phyloP scores from a whole-genome alignment of 1,140 invertebrate species.

The Mercenaria mercenaria region DNA sequence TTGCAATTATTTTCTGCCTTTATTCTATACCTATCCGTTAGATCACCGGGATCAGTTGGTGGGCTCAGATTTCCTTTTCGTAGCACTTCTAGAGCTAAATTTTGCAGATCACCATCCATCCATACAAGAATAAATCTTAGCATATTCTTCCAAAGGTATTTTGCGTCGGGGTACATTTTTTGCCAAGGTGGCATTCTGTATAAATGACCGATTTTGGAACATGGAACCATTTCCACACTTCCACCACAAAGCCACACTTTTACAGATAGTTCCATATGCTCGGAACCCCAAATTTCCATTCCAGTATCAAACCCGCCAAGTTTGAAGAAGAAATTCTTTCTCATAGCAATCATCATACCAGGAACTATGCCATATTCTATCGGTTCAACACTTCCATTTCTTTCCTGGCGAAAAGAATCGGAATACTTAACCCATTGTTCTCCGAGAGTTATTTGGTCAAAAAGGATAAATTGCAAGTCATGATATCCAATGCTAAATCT shows the following conservation, averaged over 20 bases:
- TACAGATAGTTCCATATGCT: slow-evolving; percentile 99
- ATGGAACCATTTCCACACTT: slow-evolving; percentile 96
- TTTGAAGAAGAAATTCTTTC: slow-evolving; percentile 89
- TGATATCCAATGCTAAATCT: neutral
- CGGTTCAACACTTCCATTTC: slow-evolving; percentile 37
- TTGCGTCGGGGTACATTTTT: neutral
- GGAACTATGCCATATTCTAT: slow-evolving; percentile 31
- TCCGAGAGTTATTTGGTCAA: slow-evolving; percentile 6
- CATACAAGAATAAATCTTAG: slow-evolving; percentile 39
- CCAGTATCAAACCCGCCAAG: slow-evolving; percentile 89
- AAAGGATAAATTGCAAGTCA: neutral
- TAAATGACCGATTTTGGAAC: slow-evolving; percentile 97
- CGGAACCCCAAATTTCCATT: slow-evolving; percentile 95
- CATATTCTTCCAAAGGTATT: slow-evolving; percentile 24
- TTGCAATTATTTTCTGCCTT: slow-evolving; percentile 29
- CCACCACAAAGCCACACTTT: slow-evolving; percentile 99
- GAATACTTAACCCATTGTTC: slow-evolving; percentile 25
- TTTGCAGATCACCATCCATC: slow-evolving; percentile 27
- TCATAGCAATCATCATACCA: slow-evolving; percentile 46
- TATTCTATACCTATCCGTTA: neutral
- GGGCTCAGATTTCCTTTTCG: neutral
- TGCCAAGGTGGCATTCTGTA: slow-evolving; percentile 17
- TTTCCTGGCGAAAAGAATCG: neutral
- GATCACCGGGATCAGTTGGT: neutral
- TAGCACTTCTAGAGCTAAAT: neutral